Base-by-base conservation (phyloP, 2,113 vertebrate genomes). In the Vulpes lagopus region DNA sequence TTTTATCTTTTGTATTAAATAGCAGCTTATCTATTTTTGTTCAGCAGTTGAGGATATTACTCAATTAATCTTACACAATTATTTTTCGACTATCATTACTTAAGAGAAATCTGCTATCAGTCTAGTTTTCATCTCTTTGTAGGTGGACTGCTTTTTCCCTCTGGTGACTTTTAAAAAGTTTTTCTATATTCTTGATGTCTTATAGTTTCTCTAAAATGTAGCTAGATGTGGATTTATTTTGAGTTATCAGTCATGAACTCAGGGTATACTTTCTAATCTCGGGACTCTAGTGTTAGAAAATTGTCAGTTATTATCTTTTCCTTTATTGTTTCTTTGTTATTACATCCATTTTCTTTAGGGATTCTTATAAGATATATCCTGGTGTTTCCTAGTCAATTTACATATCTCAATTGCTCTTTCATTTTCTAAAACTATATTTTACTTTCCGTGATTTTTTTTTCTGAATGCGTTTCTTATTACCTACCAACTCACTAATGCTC, bases 401-500 rank as follows among this genome's bases (percentile, higher is more conserved):
- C 59, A 30, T 65, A 94, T 91, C 49, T 89, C 49, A 95, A 35
- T 10, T 62, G 49, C 76, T 88, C 27, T 89, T 91, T 93, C n/a
- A 60, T 80, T 83, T 96, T 91, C 78, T 62, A 62, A 96, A 95
- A 83, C 43, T 69, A 20, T 69, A 43, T 89, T 89, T 91, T 95
- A 82, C 55, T 95, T 73, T 71, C 27, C 43, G 11, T 55, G 35
- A 65, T n/a, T 59, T 35, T 79, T 79, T 87, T 64, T 95, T 78
- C n/a, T 20, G 5, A 94, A 11, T 53, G 4, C 73, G 76, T 90
- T 96, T 19, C 35, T 78, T 94, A 71, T 84, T 90, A 88, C 25
- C 20, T 78, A 88, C 51, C 73, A 89, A 38, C 11, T 95, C 43
- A 80, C 57, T 94, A 81, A 23, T 91, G 25, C 22, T 96, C 12